A percentile compares a stretch with the other conserved stretches of the same genome.
Conservation (phyloP, 2,113 vertebrate genomes). For the Puffinus mauretanicus region DNA sequence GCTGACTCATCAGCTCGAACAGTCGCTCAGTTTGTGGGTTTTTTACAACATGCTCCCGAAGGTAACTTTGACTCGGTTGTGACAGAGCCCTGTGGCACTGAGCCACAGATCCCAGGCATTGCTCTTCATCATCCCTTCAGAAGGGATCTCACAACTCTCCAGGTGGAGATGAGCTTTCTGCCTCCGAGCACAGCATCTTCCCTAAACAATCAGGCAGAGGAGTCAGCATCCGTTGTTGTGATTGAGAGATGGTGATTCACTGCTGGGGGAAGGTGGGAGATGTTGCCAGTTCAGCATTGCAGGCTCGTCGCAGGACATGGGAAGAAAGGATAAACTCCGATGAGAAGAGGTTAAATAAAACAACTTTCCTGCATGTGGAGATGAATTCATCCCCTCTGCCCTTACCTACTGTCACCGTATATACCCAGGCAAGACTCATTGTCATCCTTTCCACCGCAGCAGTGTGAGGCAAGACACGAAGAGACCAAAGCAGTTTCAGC, state of each 20-base stretch:
- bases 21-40: neutral
- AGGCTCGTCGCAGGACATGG: neutral
- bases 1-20: neutral
- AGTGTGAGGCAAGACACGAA: neutral
- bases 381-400: neutral
- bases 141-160: neutral
- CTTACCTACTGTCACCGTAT: neutral
- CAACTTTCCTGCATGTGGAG: neutral
- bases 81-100: neutral
- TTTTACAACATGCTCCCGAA: neutral
- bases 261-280: neutral
- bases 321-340: neutral
- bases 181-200: neutral
- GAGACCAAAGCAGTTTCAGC: neutral
- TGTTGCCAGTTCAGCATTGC: neutral
- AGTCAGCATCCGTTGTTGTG: neutral
- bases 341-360: neutral
- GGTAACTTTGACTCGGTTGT: neutral
- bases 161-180: neutral
- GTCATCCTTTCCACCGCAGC: neutral
- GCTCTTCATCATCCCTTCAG: neutral
- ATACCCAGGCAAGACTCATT: neutral
- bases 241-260: neutral
- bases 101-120: neutral
- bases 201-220: neutral